Evolutionary conservation across 2,888 invertebrate genomes (phyloP).

Genomic region (Ochropleura leucogaster): DNA sequence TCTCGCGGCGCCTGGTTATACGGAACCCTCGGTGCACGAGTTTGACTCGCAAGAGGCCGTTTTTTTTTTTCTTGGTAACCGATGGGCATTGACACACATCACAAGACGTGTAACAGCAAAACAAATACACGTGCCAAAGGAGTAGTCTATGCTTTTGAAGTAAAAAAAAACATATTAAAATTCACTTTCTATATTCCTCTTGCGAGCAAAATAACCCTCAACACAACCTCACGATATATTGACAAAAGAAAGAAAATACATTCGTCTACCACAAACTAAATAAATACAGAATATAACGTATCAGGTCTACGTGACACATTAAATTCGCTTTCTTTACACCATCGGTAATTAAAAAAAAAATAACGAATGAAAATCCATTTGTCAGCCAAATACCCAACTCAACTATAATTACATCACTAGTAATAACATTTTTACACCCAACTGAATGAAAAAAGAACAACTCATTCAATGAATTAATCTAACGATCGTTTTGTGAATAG

Average conservation of each 20-base stretch:
- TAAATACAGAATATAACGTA: neutral
- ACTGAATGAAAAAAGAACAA: conserved; percentile 48
- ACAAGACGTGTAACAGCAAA: conserved; percentile 25
- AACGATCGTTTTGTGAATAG: conserved; percentile 27
- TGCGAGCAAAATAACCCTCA: neutral
- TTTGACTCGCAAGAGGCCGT: too few species aligned
- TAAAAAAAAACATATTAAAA: conserved; percentile 22
- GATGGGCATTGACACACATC: neutral
- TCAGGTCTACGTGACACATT: neutral
- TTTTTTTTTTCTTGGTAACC: too few species aligned
- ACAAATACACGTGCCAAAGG: conserved; percentile 20
- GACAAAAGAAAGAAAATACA: conserved; percentile 7
- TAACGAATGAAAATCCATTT: conserved; percentile 30
- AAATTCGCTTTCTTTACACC: neutral
- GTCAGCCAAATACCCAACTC: conserved; percentile 14
- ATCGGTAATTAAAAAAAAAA: neutral
- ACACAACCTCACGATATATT: neutral
- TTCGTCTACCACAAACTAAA: conserved; percentile 15
- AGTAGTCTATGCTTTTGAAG: neutral
- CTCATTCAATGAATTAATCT: conserved; percentile 48
- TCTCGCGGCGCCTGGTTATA: too few species aligned
- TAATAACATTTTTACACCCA: conserved; percentile 41
- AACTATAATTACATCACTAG: conserved; percentile 29
- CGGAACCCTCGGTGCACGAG: too few species aligned
- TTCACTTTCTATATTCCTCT: conserved; percentile 8